Base-by-base conservation (phyloP, 1,140 invertebrate genomes). In the Oncopodura yosiiana region DNA sequence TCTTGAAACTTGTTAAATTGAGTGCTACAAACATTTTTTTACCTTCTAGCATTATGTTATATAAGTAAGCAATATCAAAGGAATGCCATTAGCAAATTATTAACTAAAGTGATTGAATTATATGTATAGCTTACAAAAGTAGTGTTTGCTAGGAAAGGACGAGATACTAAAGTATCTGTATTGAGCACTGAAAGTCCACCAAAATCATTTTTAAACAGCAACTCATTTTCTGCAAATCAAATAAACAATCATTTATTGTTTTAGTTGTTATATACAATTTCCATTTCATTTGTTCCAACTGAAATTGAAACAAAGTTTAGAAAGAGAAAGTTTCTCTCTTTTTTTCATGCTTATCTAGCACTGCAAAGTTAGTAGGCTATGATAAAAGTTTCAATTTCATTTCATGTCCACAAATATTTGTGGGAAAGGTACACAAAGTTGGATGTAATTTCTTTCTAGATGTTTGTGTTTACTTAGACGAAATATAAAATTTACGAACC, bases 131-230 rank as follows among this genome's bases (percentile, higher is more conserved):
- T 86, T 76, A 87, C 85, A 70, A 87, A 84, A 34, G 84, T 84
- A 4, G 81, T 79, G 68, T 86, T 87, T 64, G 82, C 82, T 75
- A 87, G 80, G 32, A 88, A 74, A 44, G 80, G 71, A 49, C 75
- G 73, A 2, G 80, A 78, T 49, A 77, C 79, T 53, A 81, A 76
- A 63, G 80, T 82, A 44, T 78, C 77, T 50, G 81, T 81, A 66
- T 86, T 81, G 69, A 83, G 79, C 37, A 84, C 73, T 26, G 81
- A 79, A 19, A 87, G 71, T 0, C 83, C 82, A 3, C 83, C 83
- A 66, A 81, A 76, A 5, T 74, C 69, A 69, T 86, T 80, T 53
- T 78, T 71, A 34, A 62, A 62, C 34, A 84, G 77, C 55, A 84
- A 71, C 67, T 84, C 82, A 51, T 73, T 72, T 65, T 82, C 82